A percentile compares a stretch with the other conserved stretches of the same genome.
phyloP scores from a whole-genome alignment of 2,797 vertebrate species.

The Aselliscus stoliczkanus region DNA sequence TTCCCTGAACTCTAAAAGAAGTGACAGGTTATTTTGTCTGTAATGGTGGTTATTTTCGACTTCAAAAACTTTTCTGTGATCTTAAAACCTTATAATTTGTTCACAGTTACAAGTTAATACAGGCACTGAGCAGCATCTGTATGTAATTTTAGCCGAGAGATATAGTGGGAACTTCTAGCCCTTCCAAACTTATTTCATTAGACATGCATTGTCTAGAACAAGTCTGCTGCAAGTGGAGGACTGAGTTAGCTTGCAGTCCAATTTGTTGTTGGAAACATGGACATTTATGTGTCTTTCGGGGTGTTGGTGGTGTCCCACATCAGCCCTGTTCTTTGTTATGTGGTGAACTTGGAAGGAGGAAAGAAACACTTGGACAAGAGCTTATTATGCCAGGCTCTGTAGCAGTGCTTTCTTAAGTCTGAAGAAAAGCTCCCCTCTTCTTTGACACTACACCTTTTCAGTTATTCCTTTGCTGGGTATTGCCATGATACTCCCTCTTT shows the following conservation, averaged over 20 bases:
- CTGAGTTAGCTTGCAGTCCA: not conserved
- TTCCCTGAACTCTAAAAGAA: slow-evolving; percentile 76
- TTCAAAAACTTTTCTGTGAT: slow-evolving; percentile 83
- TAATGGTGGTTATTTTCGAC: slow-evolving; percentile 82
- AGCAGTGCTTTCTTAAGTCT: not conserved
- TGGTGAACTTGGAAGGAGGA: not conserved
- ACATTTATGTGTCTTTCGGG: not conserved
- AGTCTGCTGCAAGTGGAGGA: not conserved
- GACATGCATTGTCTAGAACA: slow-evolving; percentile 42
- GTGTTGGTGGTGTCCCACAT: not conserved
- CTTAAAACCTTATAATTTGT: slow-evolving; percentile 85
- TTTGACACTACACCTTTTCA: not conserved
- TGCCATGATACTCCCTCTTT: not conserved
- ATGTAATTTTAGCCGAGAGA: slow-evolving; percentile 65
- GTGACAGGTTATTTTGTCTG: slow-evolving; percentile 79
- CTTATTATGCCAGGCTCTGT: not conserved
- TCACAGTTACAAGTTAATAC: slow-evolving; percentile 81
- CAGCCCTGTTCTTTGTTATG: not conserved
- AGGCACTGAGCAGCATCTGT: slow-evolving; percentile 77
- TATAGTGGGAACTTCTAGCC: slow-evolving; percentile 47
- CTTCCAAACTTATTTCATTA: slow-evolving; percentile 70
- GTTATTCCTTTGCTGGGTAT: not conserved
- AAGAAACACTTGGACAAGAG: not conserved
- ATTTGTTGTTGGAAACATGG: not conserved
- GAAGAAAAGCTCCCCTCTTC: not conserved